Base-by-base conservation (phyloP, 2,888 invertebrate genomes). In the Acronicta psi region DNA sequence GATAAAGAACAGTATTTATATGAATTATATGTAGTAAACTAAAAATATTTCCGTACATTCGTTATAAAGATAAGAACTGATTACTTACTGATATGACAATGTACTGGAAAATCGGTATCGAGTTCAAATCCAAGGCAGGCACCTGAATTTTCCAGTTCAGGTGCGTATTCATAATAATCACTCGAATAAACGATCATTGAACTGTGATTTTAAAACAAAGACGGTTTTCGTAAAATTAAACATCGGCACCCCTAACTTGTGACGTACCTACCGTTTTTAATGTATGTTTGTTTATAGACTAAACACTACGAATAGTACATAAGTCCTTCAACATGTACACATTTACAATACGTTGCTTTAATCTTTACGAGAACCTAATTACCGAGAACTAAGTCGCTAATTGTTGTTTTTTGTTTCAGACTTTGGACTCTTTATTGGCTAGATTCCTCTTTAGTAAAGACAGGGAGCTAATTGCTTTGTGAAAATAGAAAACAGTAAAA, bases 221-320 rank as follows among this genome's bases (percentile, higher is more conserved):
- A 38, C 10, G 11, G 17, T 10, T 17, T 10, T 16, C 10, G 9
- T 1, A 2, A 20, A 38, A 34, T 20, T 31, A 0, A 14, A 47
- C 34, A 38, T 18, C 1, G 17, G 16, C 59, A 64, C 38, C 64
- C 64, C 63, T 64, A 59, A 34, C 31, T 25, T 20, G 25, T 25
- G 52, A 29, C 40, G 11, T 29, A 29, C 2, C 11, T 29, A 2
- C 29, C 5, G 4, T 9, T 8, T 34, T 34, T 34, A 34, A 52
- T 9, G 23, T n/a, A 47, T 47, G 43, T 17, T 46, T 58, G 37
- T 58, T 51, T 43, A 46, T 46, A 51, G 8, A 47, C 10, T 38
- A 31, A 38, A 43, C 46, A 38, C 38, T 47, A 36, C 29, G 17
- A 59, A 40, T 44, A 29, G 45, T 46, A 29, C 11, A 11, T 5